Percentiles rank a stretch among this genome's conserved stretches.
phyloP scores from a whole-genome alignment of 2,888 invertebrate species.

The Heteromurus nitidus region DNA sequence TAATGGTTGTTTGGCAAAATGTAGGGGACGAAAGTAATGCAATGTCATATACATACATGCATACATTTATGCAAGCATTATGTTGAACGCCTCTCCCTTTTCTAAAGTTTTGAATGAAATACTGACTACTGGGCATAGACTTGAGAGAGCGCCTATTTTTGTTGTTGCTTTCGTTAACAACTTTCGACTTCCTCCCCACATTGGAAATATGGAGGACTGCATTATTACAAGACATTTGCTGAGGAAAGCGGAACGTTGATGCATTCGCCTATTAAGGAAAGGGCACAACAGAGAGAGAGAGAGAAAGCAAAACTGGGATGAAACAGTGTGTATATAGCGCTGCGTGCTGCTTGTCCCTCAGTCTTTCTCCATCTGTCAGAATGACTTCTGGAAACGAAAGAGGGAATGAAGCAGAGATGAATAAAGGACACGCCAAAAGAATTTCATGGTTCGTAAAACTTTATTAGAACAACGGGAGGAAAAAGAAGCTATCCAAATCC shows the following conservation, averaged over 20 bases:
- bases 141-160: no score
- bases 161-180: slow-evolving; percentile 11
- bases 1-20: slow-evolving; percentile 40
- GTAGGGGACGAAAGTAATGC: slow-evolving; percentile 5
- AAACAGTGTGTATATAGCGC: not conserved
- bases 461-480: slow-evolving; percentile 65
- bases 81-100: not conserved
- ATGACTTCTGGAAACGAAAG: slow-evolving; percentile 57
- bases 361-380: slow-evolving; percentile 41
- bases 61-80: not conserved
- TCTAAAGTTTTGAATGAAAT: no score
- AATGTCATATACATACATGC: not conserved
- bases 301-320: no score
- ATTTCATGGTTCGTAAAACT: slow-evolving; percentile 71
- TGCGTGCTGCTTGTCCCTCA: no score
- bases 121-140: no score
- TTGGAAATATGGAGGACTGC: no score
- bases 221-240: not conserved
- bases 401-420: slow-evolving; percentile 57
- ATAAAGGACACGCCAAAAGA: slow-evolving; percentile 64
- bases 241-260: not conserved
- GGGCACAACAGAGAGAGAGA: not conserved
- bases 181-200: not conserved
- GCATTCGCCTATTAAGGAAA: not conserved
- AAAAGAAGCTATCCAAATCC: slow-evolving; percentile 15